Conservation (phyloP, 2,797 vertebrate species). For the Semaprochilodus insignis region DNA sequence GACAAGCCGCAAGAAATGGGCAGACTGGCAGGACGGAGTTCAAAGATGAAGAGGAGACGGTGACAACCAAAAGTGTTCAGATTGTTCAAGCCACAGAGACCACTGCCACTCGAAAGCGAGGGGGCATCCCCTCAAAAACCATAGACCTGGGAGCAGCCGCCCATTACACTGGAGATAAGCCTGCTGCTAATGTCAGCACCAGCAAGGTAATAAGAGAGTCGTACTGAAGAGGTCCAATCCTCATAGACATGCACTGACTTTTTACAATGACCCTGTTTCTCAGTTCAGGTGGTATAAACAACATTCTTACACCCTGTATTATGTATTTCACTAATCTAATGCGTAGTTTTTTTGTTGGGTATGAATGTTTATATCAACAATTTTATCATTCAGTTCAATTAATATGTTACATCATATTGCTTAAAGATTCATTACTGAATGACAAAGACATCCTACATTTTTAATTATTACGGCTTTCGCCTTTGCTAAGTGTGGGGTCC, state of each 20-base stretch:
- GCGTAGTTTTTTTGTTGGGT: too few relatives aligned
- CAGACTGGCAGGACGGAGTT: slow-evolving; percentile 86
- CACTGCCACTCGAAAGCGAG: slow-evolving; percentile 91
- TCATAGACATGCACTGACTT: neutral
- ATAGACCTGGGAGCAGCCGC: slow-evolving; percentile 96
- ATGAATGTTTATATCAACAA: too few relatives aligned
- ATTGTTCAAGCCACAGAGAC: slow-evolving; percentile 95
- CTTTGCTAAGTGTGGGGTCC: too few relatives aligned
- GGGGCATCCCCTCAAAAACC: slow-evolving; percentile 89
- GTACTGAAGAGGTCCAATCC: neutral
- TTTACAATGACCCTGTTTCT: too few relatives aligned
- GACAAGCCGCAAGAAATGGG: slow-evolving; percentile 83
- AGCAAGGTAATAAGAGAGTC: slow-evolving; percentile 79
- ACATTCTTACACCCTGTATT: too few relatives aligned
- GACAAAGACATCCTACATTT: too few relatives aligned
- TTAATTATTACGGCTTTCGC: too few relatives aligned
- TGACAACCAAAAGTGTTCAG: slow-evolving; percentile 93
- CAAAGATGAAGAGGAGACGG: slow-evolving; percentile 96
- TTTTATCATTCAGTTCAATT: too few relatives aligned
- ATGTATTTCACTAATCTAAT: too few relatives aligned
- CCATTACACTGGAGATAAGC: slow-evolving; percentile 89
- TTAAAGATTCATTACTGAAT: too few relatives aligned
- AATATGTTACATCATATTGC: too few relatives aligned
- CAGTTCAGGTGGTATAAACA: too few relatives aligned
- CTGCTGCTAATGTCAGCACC: slow-evolving; percentile 75